Base-by-base conservation (phyloP, 2,888 invertebrate genomes). In the Drosophila picticornis region DNA sequence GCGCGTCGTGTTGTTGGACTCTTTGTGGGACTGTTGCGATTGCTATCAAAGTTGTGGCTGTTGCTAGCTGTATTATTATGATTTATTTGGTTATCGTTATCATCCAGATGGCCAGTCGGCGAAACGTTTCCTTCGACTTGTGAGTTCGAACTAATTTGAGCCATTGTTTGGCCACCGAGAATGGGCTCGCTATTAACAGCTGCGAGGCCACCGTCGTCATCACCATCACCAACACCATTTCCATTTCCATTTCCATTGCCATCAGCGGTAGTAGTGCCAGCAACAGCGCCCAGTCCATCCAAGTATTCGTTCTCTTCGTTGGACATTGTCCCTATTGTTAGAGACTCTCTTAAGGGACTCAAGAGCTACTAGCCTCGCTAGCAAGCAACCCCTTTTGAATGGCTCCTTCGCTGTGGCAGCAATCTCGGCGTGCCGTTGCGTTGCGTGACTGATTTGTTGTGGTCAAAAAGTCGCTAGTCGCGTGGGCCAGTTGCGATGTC, bases 121-220 rank as follows among this genome's bases (percentile, higher is more conserved):
- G 91, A 90, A 90, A 87, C 88, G 90, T 88, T 90, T 87, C 83
- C 88, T 78, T 93, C 91, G 90, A 90, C 88, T 82, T 91, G 91
- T 91, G 90, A 83, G 86, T 90, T 91, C 85, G 92, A 85, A 92
- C 92, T 92, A 91, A 91, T 90, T 91, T 91, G 90, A 83, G 92
- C 87, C 92, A 91, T 91, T 84, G 79, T 84, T 83, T 91, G 88
- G 85, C 91, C 92, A 81, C 75, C 84, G 61, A 89, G 91, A 79
- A 88, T 67, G 80, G 84, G 67, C 84, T 89, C 89, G 74, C 80
- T 77, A 89, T 79, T 88, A 88, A 80, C 81, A 82, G 84, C 87
- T 77, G 80, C 88, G 76, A 75, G 80, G 80, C 69, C 75, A 55
- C 65, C 79, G 55, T 57, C 83, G 43, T 55, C 78, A 34, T 71